Evolutionary conservation across 1,140 invertebrate genomes (phyloP).

Genomic region (Cydia pomonella): DNA sequence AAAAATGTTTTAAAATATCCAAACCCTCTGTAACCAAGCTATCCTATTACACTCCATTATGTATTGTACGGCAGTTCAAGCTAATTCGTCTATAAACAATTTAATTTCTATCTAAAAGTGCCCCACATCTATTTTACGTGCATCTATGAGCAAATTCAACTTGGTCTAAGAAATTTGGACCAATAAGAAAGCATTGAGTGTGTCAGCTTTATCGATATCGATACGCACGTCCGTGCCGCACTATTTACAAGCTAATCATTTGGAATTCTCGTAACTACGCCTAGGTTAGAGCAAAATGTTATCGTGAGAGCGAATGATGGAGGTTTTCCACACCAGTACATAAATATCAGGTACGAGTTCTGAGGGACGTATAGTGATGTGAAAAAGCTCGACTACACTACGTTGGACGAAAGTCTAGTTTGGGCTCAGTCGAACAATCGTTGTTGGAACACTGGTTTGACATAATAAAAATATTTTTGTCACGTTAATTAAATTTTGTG

Average conservation of each 20-base stretch:
- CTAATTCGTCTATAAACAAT: conserved; percentile 55
- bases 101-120: conserved; percentile 68
- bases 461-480: not conserved
- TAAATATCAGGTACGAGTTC: conserved; percentile 20
- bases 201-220: conserved; percentile 37
- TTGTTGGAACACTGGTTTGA: conserved; percentile 37
- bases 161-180: conserved; percentile 63
- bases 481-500: not conserved
- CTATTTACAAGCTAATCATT: conserved; percentile 51
- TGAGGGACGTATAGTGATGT: conserved; percentile 33
- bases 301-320: conserved; percentile 52
- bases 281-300: conserved; percentile 52
- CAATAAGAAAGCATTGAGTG: conserved; percentile 45
- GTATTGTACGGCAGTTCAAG: conserved; percentile 63
- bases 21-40: conserved; percentile 31
- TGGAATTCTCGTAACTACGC: conserved; percentile 48
- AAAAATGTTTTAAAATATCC: not conserved
- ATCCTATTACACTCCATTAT: conserved; percentile 42
- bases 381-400: conserved; percentile 59
- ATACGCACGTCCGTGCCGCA: conserved; percentile 38
- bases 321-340: conserved; percentile 56
- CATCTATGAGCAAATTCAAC: conserved; percentile 71
- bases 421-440: conserved; percentile 52
- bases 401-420: conserved; percentile 70
- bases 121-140: conserved; percentile 64